Percentiles rank a stretch among this genome's conserved stretches.
Evolutionary conservation across 2,797 vertebrate genomes (phyloP).

Genomic region (Microchirus variegatus): DNA sequence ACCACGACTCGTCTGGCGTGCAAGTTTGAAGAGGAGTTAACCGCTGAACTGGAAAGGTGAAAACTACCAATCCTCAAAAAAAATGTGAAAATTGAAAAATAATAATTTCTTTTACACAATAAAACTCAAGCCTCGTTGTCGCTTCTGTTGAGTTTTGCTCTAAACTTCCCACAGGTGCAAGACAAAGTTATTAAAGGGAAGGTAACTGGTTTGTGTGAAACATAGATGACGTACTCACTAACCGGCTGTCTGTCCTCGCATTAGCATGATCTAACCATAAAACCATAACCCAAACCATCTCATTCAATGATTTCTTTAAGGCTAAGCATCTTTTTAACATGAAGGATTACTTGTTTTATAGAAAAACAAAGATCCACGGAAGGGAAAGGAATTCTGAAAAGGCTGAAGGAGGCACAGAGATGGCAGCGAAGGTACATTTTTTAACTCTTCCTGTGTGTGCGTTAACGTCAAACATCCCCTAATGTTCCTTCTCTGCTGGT

Average conservation of each 20-base stretch:
- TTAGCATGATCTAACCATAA: conserved; percentile 34
- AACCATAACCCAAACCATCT: not conserved
- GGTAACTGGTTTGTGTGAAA: conserved; percentile 67
- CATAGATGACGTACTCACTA: conserved; percentile 42
- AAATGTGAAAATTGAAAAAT: not conserved
- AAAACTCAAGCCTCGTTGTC: not conserved
- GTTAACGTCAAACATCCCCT: not conserved
- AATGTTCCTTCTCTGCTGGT: not conserved
- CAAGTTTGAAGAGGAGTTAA: conserved; percentile 80
- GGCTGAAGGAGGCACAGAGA: conserved; percentile 52
- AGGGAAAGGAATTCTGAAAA: conserved; percentile 49
- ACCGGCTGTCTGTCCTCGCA: conserved; percentile 31
- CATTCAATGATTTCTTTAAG: not conserved
- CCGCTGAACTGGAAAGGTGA: conserved; percentile 69
- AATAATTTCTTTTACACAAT: not conserved
- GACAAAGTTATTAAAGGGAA: conserved; percentile 73
- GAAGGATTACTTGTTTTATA: conserved; percentile 48
- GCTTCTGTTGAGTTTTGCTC: conserved; percentile 10
- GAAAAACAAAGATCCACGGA: conserved; percentile 54
- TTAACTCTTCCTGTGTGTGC: not conserved
- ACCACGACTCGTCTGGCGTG: conserved; percentile 69
- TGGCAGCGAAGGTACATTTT: conserved; percentile 64
- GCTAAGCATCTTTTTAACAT: not conserved
- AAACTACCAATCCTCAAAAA: not conserved
- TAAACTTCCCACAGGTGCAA: conserved; percentile 75